phyloP scores from a whole-genome alignment of 2,113 vertebrate genomes.

The Cynopterus brachyotis region DNA sequence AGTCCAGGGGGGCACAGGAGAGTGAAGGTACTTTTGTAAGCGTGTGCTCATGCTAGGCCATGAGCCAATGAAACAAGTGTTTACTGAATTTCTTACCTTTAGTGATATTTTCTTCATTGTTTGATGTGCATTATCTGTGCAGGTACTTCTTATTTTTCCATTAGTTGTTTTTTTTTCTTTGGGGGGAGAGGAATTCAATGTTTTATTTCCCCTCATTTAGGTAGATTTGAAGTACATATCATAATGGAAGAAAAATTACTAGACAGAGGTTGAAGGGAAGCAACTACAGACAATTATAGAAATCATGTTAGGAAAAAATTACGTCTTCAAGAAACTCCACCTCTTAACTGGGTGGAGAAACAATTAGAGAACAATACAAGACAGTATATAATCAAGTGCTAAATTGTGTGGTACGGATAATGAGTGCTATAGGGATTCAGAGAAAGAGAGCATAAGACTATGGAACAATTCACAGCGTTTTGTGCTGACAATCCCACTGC shows the following conservation, averaged over 20 bases:
- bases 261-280: constrained; percentile 48
- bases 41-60: neutral
- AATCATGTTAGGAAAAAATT: constrained; percentile 55
- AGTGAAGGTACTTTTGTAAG: neutral
- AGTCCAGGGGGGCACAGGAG: neutral
- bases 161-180: neutral
- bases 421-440: constrained; percentile 40
- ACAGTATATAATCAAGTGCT: constrained; percentile 63
- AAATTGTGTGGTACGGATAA: constrained; percentile 16
- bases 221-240: constrained; percentile 15
- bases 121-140: neutral
- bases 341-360: constrained; percentile 68
- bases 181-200: neutral
- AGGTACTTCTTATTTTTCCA: neutral
- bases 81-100: neutral
- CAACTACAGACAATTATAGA: constrained; percentile 58
- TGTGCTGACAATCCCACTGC: neutral
- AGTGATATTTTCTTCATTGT: neutral
- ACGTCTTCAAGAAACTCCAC: constrained; percentile 59
- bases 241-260: constrained; percentile 45
- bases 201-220: constrained; percentile 30
- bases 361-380: constrained; percentile 68
- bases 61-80: neutral
- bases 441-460: neutral
- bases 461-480: neutral